These are phyloP conservation scores for Mongoloraphidia duomilia DNA, from an alignment of 2,888 invertebrate species.

Conservation along the genomic window DNA sequence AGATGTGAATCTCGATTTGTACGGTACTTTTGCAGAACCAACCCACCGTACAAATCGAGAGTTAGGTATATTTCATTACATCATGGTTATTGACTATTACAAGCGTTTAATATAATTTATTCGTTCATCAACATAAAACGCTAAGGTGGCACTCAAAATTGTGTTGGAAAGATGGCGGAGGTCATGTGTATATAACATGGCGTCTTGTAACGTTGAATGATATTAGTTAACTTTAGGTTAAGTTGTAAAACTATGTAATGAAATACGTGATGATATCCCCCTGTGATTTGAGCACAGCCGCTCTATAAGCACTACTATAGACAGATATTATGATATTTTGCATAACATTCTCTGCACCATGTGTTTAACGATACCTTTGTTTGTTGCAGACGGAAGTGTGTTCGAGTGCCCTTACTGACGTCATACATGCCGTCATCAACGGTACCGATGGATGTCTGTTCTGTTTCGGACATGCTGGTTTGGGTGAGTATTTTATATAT, in stretches of 20 bases:
- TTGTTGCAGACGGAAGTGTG: constrained; percentile 79
- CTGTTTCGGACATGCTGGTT: constrained; percentile 77
- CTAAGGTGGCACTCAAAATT: too few species aligned
- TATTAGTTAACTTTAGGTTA: constrained; percentile 9
- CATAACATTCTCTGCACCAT: constrained; percentile 3
- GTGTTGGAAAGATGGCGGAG: too few species aligned
- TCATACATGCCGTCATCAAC: constrained; percentile 87
- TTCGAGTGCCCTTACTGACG: constrained; percentile 80
- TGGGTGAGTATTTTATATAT: constrained; percentile 43
- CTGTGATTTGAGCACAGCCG: constrained; percentile 3
- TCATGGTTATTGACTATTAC: too few species aligned
- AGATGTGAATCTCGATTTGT: too few species aligned
- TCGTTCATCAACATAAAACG: too few species aligned
- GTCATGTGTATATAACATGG: too few species aligned
- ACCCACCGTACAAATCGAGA: too few species aligned
- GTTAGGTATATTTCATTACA: too few species aligned
- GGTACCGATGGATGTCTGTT: constrained; percentile 87
- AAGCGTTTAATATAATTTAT: too few species aligned
- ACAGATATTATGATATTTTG: background rate
- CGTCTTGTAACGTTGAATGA: too few species aligned
- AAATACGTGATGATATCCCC: constrained; percentile 15
- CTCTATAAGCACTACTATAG: background rate
- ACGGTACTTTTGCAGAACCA: too few species aligned
- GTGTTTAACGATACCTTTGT: constrained; percentile 12
- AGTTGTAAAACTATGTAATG: constrained; percentile 14